phyloP scores from a whole-genome alignment of 2,113 vertebrate genomes.

The Hemiscyllium ocellatum region DNA sequence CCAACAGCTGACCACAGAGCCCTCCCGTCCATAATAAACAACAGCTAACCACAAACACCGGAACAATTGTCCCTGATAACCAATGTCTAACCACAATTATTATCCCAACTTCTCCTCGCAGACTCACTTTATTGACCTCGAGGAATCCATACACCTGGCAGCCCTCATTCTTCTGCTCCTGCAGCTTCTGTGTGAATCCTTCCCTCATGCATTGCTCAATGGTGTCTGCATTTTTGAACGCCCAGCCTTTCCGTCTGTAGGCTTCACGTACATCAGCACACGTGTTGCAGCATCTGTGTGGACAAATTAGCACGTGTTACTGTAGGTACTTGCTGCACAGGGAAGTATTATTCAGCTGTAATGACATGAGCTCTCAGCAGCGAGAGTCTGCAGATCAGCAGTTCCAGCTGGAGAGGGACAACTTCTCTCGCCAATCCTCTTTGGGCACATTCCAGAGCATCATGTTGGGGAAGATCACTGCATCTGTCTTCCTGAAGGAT shows the following conservation, averaged over 20 bases:
- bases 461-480: not conserved
- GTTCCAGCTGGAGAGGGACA: not conserved
- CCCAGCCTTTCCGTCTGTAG: slow-evolving; percentile 89
- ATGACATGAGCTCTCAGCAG: not conserved
- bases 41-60: not conserved
- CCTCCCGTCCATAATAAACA: not conserved
- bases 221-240: slow-evolving; percentile 90
- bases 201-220: slow-evolving; percentile 95
- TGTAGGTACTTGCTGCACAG: not conserved
- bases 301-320: not conserved
- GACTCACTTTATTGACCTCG: slow-evolving; percentile 85
- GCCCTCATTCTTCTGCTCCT: slow-evolving; percentile 97
- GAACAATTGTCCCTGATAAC: not conserved
- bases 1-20: not conserved
- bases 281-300: slow-evolving; percentile 81
- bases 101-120: not conserved
- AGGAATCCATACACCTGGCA: slow-evolving; percentile 93
- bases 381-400: not conserved
- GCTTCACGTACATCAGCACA: slow-evolving; percentile 97
- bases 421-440: not conserved
- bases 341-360: not conserved
- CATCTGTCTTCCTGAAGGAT: not conserved
- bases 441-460: not conserved
- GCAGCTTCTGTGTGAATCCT: slow-evolving; percentile 96
- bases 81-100: not conserved